Base-by-base conservation (phyloP, 2,797 vertebrate species). In the Salmo trutta region DNA sequence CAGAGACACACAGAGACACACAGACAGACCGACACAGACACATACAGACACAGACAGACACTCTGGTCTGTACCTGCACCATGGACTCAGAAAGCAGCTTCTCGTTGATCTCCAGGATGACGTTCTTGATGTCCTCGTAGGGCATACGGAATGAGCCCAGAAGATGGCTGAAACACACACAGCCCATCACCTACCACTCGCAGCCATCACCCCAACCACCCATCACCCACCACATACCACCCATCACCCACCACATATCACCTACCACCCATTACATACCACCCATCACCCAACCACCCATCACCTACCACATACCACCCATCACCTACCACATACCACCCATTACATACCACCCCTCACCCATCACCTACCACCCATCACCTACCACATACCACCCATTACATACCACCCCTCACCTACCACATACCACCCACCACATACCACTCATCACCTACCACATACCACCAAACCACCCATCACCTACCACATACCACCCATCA, bases 101-200 rank as follows among this genome's bases (percentile, higher is more conserved):
- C 85, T 97, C 94, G 8, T 96, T 94, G 69, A 96, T 94, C 87
- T 96, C 91, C 81, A 97, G 85, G 84, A 97, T 86, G 29, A 92
- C 92, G 33, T 85, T 94, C 86, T 95, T 97, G 73, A 97, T 96
- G 75, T 96, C 93, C 79, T 96, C 94, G 65, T 97, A 97, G 3
- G 96, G 94, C 82, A 97, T 83, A 21, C 93, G 93, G 90, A 96
- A 95, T 0, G 96, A 96, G 62, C 95, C 95, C 90, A 97, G 83
- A 97, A 98, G 86, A 96, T 96, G 12, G 94, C 96, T 97, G 29
- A 21, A 47, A 75, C 68, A 77, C 24, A 47, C 41, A 47, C 10
- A 12, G 10, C 41, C 41, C 10, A 47, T 47, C 10, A 12, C 2
- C 0, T 47, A 47, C 3, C 41, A 47, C 41, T 0, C 0, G 8